Percentiles rank a stretch among this genome's conserved stretches.
phyloP scores from a whole-genome alignment of 2,113 vertebrate species.

The Noctilio leporinus region DNA sequence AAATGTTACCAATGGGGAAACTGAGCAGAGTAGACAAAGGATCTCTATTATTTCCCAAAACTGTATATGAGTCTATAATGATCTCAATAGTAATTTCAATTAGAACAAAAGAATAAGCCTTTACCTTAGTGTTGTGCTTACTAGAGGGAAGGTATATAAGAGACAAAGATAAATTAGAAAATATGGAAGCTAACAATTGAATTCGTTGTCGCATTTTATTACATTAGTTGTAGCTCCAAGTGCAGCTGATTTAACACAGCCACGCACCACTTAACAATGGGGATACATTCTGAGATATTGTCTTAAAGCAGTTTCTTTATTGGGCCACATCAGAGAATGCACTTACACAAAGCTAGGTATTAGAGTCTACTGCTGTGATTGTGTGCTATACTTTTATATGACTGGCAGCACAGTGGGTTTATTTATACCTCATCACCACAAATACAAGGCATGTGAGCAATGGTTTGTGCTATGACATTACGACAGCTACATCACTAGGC shows the following conservation, averaged over 20 bases:
- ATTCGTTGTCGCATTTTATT: slow-evolving; percentile 32
- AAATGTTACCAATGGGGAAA: background rate
- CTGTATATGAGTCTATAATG: background rate
- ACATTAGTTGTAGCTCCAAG: slow-evolving; percentile 1
- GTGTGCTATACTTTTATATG: background rate
- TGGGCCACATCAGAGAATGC: background rate
- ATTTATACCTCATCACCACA: background rate
- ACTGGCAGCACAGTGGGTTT: too few relatives aligned
- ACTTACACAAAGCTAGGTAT: background rate
- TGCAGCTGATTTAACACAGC: background rate
- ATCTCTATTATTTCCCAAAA: slow-evolving; percentile 28
- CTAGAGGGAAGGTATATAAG: background rate
- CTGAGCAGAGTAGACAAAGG: background rate
- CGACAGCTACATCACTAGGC: background rate
- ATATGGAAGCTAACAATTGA: background rate
- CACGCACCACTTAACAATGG: background rate
- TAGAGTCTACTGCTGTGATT: background rate
- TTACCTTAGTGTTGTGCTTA: background rate
- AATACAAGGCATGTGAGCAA: background rate
- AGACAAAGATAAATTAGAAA: slow-evolving; percentile 46
- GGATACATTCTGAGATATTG: background rate
- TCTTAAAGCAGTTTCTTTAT: background rate
- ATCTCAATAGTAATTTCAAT: slow-evolving; percentile 11
- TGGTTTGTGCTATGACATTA: background rate
- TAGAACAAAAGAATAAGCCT: background rate